Percentiles rank a stretch among this genome's conserved stretches.
Conservation (phyloP, 2,113 vertebrate species). For the Pygoscelis adeliae region DNA sequence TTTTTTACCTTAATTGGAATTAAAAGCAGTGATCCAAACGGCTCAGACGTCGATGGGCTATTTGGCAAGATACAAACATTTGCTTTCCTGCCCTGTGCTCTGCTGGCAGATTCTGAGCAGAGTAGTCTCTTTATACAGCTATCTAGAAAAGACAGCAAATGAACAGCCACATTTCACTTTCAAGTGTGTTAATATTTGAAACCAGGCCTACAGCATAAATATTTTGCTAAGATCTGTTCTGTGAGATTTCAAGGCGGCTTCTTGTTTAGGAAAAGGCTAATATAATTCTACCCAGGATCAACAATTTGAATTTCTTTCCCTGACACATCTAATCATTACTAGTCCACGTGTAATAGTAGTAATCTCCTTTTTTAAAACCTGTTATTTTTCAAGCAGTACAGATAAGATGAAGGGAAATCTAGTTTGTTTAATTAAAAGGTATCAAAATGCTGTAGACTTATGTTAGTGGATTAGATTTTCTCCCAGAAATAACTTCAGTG, state of each 20-base stretch:
- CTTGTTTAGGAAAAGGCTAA: neutral
- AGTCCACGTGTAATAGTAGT: neutral
- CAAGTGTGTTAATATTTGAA: neutral
- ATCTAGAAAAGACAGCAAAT: neutral
- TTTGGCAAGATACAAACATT: neutral
- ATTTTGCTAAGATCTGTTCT: neutral
- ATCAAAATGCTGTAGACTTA: neutral
- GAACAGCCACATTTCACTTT: neutral
- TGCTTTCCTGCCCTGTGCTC: neutral
- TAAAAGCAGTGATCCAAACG: neutral
- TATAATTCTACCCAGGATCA: neutral
- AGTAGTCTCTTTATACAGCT: neutral
- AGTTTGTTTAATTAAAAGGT: conserved; percentile 6
- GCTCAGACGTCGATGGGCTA: neutral
- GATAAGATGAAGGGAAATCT: neutral
- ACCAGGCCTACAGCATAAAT: neutral
- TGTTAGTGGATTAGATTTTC: neutral
- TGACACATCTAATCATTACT: neutral
- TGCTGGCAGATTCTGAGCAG: neutral
- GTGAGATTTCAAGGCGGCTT: neutral
- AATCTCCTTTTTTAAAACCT: neutral
- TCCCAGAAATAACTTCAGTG: conserved; percentile 22
- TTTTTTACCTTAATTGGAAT: neutral
- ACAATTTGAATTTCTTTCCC: neutral
- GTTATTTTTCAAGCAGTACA: neutral